These are phyloP conservation scores for Toxotes lorentzi DNA, from an alignment of 2,797 vertebrate genomes.

Conservation along the genomic window DNA sequence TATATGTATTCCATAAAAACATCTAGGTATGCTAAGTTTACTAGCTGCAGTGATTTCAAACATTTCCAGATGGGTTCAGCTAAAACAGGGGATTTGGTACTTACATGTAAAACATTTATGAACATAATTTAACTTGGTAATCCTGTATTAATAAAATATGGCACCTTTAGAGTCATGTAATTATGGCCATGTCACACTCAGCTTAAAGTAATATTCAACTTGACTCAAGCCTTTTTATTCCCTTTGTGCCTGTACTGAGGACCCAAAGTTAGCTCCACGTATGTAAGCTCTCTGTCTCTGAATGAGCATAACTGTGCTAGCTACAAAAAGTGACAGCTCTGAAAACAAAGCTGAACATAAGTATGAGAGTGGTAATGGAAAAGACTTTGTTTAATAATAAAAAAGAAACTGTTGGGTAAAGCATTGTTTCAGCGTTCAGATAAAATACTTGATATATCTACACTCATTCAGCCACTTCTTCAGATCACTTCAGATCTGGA, in stretches of 20 bases:
- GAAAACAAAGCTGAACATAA: constrained; percentile 1
- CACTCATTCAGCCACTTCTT: constrained; percentile 11
- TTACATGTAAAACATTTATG: constrained; percentile 2
- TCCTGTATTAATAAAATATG: background rate
- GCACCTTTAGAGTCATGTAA: background rate
- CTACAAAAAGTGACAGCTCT: background rate
- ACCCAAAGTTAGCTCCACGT: background rate
- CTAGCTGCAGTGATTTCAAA: background rate
- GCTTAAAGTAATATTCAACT: background rate
- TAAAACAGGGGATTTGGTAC: background rate
- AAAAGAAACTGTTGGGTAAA: background rate
- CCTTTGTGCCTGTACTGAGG: background rate
- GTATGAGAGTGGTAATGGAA: background rate
- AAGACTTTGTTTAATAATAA: background rate
- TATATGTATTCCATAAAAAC: constrained; percentile 8
- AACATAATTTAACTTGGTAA: constrained; percentile 5
- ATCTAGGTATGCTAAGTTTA: background rate
- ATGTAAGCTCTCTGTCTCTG: background rate
- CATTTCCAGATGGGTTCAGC: constrained; percentile 11
- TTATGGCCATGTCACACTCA: background rate
- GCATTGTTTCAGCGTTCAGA: background rate
- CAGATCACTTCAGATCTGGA: constrained; percentile 27
- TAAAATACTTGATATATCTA: constrained; percentile 20
- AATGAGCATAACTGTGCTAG: background rate
- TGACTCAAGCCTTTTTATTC: constrained; percentile 6